phyloP scores from a whole-genome alignment of 2,113 vertebrate genomes.

The Oncorhynchus masou region DNA sequence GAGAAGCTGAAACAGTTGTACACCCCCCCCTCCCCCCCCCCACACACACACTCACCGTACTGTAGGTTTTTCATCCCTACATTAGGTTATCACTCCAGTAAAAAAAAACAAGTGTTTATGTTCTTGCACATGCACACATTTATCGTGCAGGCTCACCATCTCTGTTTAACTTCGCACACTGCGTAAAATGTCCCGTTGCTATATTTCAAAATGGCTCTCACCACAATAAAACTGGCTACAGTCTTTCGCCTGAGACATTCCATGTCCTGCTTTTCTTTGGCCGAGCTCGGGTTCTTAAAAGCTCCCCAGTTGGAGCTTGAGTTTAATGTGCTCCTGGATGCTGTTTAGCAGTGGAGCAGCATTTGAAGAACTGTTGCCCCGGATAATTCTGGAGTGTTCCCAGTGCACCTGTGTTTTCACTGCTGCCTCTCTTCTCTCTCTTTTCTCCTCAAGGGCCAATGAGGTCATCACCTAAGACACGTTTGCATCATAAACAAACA shows the following conservation, averaged over 20 bases:
- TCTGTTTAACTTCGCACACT: conserved; percentile 42
- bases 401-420: conserved; percentile 66
- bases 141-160: conserved; percentile 21
- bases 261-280: conserved; percentile 38
- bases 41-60: too few species aligned
- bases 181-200: conserved; percentile 42
- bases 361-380: conserved; percentile 45
- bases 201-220: conserved; percentile 43
- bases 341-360: conserved; percentile 47
- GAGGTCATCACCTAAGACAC: conserved; percentile 64
- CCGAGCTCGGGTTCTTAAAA: conserved; percentile 37
- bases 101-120: not conserved
- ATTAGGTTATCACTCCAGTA: too few species aligned
- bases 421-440: conserved; percentile 17
- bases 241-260: conserved; percentile 38
- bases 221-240: conserved; percentile 37
- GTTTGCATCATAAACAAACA: conserved; percentile 53
- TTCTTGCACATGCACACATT: conserved; percentile 14
- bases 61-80: too few species aligned
- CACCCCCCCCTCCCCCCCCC: too few species aligned
- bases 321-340: conserved; percentile 42
- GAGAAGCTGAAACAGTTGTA: too few species aligned
- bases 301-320: conserved; percentile 26
- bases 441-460: conserved; percentile 44
- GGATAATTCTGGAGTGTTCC: conserved; percentile 53